Conservation (phyloP, 2,888 invertebrate genomes). For the Erebia palarica region DNA sequence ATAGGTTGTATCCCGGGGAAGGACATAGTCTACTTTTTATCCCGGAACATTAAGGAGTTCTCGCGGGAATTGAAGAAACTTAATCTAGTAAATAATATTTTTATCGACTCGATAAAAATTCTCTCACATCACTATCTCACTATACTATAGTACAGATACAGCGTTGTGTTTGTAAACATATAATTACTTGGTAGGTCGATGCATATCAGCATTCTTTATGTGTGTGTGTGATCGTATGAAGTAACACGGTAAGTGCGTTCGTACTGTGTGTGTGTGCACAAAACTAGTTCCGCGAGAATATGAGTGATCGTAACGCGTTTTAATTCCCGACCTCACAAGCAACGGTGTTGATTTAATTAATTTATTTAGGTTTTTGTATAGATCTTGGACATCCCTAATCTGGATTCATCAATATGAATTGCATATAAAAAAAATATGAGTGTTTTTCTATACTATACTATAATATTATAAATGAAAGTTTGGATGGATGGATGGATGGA, state of each 20-base stretch:
- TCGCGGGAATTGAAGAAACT: too few species aligned
- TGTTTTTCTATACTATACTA: too few species aligned
- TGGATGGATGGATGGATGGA: too few species aligned
- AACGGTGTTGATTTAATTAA: constrained; percentile 59
- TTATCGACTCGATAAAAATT: neutral
- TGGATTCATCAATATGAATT: too few species aligned
- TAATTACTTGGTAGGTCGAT: constrained; percentile 81
- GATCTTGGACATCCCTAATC: constrained; percentile 9
- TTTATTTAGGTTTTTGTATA: constrained; percentile 46
- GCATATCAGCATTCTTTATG: constrained; percentile 70
- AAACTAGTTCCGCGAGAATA: constrained; percentile 70
- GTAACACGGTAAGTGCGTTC: constrained; percentile 42
- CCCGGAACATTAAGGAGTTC: too few species aligned
- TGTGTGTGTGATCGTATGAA: constrained; percentile 39
- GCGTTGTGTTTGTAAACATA: constrained; percentile 77
- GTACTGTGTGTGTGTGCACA: constrained; percentile 47
- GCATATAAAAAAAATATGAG: too few species aligned
- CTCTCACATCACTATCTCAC: constrained; percentile 55
- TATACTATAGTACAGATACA: constrained; percentile 53
- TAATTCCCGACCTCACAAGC: constrained; percentile 60
- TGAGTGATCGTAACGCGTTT: constrained; percentile 61
- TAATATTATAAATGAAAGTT: too few species aligned
- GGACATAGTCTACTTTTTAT: too few species aligned
- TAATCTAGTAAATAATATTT: neutral
- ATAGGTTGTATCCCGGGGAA: too few species aligned